Evolutionary conservation across 2,797 vertebrate genomes (phyloP).

Genomic region (Rhinoraja longicauda): DNA sequence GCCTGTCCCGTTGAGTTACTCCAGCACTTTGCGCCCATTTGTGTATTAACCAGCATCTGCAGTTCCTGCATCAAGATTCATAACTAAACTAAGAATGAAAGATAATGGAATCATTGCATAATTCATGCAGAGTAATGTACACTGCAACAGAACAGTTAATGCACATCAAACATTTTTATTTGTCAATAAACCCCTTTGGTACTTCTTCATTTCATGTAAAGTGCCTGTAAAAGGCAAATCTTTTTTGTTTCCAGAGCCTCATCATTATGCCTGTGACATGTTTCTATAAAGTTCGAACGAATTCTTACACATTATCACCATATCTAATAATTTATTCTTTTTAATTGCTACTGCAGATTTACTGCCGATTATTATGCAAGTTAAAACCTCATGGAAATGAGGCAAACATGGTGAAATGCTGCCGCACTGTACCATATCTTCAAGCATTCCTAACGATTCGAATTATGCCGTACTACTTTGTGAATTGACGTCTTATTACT

Average conservation of each 20-base stretch:
- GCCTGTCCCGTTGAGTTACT: no score
- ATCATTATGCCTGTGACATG: not conserved
- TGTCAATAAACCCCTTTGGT: not conserved
- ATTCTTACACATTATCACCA: not conserved
- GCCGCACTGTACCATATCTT: not conserved
- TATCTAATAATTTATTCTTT: not conserved
- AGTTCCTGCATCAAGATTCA: no score
- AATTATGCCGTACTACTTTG: not conserved
- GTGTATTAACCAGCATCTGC: no score
- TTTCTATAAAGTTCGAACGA: not conserved
- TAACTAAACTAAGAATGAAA: not conserved
- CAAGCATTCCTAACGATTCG: not conserved
- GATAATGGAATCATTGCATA: not conserved
- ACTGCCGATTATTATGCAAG: not conserved
- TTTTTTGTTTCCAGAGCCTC: not conserved
- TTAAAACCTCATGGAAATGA: not conserved
- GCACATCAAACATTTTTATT: not conserved
- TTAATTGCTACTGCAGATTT: not conserved
- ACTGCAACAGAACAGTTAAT: not conserved
- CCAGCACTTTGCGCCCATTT: no score
- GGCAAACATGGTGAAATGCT: not conserved
- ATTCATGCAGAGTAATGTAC: not conserved
- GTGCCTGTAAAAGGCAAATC: not conserved
- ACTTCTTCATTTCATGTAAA: not conserved
- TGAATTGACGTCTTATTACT: not conserved